These are phyloP conservation scores for Pseudococcus longispinus DNA, from an alignment of 2,888 invertebrate species.

Conservation along the genomic window DNA sequence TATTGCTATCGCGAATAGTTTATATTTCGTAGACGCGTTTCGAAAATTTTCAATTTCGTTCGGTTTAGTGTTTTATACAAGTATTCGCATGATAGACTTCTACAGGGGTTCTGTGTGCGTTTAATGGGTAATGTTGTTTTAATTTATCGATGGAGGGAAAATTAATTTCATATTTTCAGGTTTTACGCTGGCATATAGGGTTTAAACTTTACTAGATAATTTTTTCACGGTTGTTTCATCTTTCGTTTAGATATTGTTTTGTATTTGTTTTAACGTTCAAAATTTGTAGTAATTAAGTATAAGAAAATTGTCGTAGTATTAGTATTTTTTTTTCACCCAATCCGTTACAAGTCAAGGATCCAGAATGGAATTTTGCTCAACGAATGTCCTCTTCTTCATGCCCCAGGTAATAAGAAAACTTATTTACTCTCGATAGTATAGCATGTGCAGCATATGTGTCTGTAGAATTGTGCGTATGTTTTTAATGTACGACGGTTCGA, in stretches of 20 bases:
- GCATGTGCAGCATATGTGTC: not conserved
- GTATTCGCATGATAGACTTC: not conserved
- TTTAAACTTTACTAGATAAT: not conserved
- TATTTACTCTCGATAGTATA: not conserved
- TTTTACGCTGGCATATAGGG: conserved; percentile 22
- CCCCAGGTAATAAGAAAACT: not conserved
- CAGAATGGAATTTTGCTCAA: not conserved
- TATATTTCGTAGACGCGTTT: not conserved
- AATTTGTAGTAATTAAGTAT: not conserved
- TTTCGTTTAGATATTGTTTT: not conserved
- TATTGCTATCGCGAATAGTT: not conserved
- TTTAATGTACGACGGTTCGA: not conserved
- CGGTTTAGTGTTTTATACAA: conserved; percentile 17
- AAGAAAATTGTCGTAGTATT: not conserved
- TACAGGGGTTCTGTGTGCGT: conserved; percentile 10
- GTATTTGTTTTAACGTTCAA: not conserved
- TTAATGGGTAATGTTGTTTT: conserved; percentile 27
- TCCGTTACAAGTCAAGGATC: not conserved
- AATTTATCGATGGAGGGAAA: conserved; percentile 13
- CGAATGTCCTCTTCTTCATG: not conserved
- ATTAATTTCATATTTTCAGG: conserved; percentile 8
- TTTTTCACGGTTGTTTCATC: not conserved
- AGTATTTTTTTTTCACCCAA: not conserved
- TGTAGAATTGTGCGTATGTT: not conserved
- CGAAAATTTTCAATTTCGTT: not conserved